Conservation (phyloP, 1,140 invertebrate species). For the Yoshiicerus persimilis region DNA sequence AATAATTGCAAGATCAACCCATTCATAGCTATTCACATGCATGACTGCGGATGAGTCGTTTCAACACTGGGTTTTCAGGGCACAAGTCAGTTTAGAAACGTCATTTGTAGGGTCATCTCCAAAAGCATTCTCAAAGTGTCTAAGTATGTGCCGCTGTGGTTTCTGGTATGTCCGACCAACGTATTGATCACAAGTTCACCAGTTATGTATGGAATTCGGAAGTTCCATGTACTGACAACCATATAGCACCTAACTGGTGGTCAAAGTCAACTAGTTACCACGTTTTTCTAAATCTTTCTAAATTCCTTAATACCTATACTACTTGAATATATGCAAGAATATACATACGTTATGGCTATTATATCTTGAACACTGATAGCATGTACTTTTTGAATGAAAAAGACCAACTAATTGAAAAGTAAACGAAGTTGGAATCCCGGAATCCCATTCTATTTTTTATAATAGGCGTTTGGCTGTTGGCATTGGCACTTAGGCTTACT, state of each 20-base stretch:
- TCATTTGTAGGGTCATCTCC: neutral
- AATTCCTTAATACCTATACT: no score
- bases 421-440: neutral
- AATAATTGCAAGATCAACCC: neutral
- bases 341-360: no score
- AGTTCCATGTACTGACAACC: neutral
- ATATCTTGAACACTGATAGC: no score
- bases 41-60: neutral
- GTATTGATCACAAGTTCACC: neutral
- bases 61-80: neutral
- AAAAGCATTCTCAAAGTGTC: neutral
- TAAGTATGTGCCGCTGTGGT: neutral
- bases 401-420: neutral
- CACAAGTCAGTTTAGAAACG: neutral
- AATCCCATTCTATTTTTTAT: neutral
- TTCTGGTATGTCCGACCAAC: neutral
- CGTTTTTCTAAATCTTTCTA: no score
- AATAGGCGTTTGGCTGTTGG: neutral
- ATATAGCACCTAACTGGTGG: no score
- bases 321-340: no score
- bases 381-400: neutral
- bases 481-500: neutral
- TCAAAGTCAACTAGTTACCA: no score
- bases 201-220: neutral
- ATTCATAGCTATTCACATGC: neutral